Evolutionary conservation across 1,140 invertebrate genomes (phyloP), one percentile per base, ranked within the genome.

Genomic region (Drosophila repletoides): DNA sequence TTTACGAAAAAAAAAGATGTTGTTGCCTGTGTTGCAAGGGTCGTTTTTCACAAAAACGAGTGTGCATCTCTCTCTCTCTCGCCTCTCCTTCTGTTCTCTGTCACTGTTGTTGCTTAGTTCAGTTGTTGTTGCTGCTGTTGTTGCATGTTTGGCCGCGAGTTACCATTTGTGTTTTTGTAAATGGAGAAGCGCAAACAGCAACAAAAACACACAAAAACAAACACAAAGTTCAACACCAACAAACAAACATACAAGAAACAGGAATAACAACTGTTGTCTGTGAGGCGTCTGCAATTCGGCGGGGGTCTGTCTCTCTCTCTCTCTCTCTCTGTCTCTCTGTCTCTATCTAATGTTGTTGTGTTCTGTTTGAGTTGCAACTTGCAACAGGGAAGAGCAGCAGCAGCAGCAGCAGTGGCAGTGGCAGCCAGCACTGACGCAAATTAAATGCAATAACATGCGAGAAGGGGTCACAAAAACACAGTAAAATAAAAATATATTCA

Each of bases 391-490:
- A n/a, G n/a, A n/a, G n/a, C n/a, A n/a, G n/a, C n/a, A n/a, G n/a
- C n/a, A n/a, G n/a, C n/a, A n/a, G n/a, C n/a, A n/a, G n/a, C n/a
- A n/a, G n/a, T n/a, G n/a, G n/a, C n/a, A n/a, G n/a, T 48, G 46
- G 34, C 36, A 24, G 69, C 56, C 43, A 83, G 61, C 64, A 52
- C 69, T 84, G 70, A 55, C 65, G 63, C 79, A 83, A 83, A 83
- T 83, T 84, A 83, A 83, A 83, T 83, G 77, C 79, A 83, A 83
- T 84, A 83, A 84, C 79, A 84, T 59, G 55, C 55, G 48, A 34
- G 40, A 7, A 28, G 24, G 38, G 56, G 46, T 56, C 51, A 55
- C 36, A 72, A 65, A 56, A 51, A 66, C 52, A 67, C 26, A 68
- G 46, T 15, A 19, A 29, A 73, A 74, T 61, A 49, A 79, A 73